Percentiles rank a stretch among this genome's conserved stretches.
These are phyloP conservation scores for Procambarus virginalis DNA, from an alignment of 1,140 invertebrate species.

Conservation along the genomic window DNA sequence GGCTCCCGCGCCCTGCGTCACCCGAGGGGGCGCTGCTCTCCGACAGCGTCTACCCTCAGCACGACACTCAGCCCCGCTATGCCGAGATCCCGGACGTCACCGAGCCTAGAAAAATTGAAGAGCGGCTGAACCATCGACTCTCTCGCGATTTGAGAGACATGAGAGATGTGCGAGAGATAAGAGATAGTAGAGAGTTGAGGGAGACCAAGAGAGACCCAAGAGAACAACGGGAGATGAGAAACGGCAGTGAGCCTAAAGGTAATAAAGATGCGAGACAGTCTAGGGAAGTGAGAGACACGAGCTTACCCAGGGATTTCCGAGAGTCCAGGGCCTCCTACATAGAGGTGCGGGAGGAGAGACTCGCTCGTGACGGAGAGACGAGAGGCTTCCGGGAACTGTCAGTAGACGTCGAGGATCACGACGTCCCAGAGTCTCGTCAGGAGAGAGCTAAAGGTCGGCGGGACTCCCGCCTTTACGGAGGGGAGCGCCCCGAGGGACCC, in stretches of 20 bases:
- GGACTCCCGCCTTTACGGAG: background rate
- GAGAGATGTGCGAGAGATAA: background rate
- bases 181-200: background rate
- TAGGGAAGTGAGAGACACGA: constrained; percentile 42
- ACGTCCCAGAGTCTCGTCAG: constrained; percentile 13
- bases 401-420: constrained; percentile 34
- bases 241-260: constrained; percentile 13
- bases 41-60: constrained; percentile 63
- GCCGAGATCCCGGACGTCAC: constrained; percentile 46
- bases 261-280: constrained; percentile 1
- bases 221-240: constrained; percentile 12
- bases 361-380: background rate
- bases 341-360: constrained; percentile 21
- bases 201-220: constrained; percentile 2
- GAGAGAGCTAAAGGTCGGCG: constrained; percentile 19
- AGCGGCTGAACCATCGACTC: constrained; percentile 9
- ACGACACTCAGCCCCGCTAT: constrained; percentile 48
- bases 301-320: constrained; percentile 36
- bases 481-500: background rate
- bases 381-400: constrained; percentile 21
- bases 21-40: constrained; percentile 47
- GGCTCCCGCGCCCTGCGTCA: constrained; percentile 14
- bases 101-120: constrained; percentile 4
- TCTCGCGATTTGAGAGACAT: constrained; percentile 42
- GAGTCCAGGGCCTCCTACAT: constrained; percentile 5